Evolutionary conservation across 2,113 vertebrate species (phyloP).

Genomic region (Scartelaos histophorus): DNA sequence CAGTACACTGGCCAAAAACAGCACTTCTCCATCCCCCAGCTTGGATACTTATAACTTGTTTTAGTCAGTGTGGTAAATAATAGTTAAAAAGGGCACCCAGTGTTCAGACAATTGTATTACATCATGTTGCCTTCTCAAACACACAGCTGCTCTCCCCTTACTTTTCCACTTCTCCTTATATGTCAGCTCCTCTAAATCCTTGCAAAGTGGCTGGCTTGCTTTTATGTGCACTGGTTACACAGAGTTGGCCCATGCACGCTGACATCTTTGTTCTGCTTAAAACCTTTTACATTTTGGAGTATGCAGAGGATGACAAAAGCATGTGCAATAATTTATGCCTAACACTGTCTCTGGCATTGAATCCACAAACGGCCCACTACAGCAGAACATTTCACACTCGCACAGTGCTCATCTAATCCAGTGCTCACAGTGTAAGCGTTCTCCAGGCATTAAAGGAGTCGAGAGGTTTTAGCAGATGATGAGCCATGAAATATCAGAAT

Average conservation of each 20-base stretch:
- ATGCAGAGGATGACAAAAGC: not conserved
- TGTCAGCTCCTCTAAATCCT: not conserved
- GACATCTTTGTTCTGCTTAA: slow-evolving; percentile 2
- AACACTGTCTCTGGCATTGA: not conserved
- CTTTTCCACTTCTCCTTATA: not conserved
- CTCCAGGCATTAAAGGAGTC: slow-evolving; percentile 17
- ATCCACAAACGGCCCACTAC: not conserved
- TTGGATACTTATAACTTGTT: too few relatives aligned
- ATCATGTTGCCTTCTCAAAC: not conserved
- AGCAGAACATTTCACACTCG: slow-evolving; percentile 7
- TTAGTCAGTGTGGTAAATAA: too few relatives aligned
- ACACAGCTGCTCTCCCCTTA: not conserved
- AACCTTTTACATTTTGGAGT: slow-evolving; percentile 1
- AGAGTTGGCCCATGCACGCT: not conserved
- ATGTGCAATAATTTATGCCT: not conserved
- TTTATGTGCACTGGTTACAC: not conserved
- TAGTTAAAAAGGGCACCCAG: not conserved
- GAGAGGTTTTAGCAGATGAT: slow-evolving; percentile 36
- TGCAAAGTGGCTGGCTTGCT: not conserved
- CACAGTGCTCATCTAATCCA: slow-evolving; percentile 25
- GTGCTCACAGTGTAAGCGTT: slow-evolving; percentile 29
- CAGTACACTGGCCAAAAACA: too few relatives aligned
- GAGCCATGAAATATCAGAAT: slow-evolving; percentile 36
- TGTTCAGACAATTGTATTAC: not conserved
- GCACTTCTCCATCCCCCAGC: too few relatives aligned